Evolutionary conservation across 2,888 invertebrate genomes (phyloP), one percentile per base, ranked within the genome.

Genomic region (Nemapogon koenigi): DNA sequence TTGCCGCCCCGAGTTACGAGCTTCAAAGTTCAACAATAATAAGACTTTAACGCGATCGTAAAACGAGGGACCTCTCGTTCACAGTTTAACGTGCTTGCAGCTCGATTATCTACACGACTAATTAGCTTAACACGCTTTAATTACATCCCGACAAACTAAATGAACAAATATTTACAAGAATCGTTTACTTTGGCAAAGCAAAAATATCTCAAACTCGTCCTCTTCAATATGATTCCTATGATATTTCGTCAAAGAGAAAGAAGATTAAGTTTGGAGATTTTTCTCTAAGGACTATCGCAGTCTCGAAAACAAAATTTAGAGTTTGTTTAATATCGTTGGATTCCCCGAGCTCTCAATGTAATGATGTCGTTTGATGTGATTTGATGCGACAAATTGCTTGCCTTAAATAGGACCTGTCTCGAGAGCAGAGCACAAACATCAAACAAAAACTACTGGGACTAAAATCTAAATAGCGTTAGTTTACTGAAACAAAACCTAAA

Each of bases 301-400:
- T n/a, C 18, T 37, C 13, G 30, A 30, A 31, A 37, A 37, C 29
- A 22, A 14, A 37, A 31, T 18, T 31, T 29, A 14, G 16, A 16
- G 14, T 44, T 36, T 40, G 40, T 46, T 42, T 45, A 43, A 46
- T 46, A 48, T 42, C 41, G 43, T 41, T 40, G 41, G 38, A 41
- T 37, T 41, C 41, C 41, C 41, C 38, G 40, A 41, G 44, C 38
- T 37, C 41, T 29, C 42, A 41, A 19, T 35, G 49, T 59, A 62
- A 62, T 61, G 57, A 61, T 54, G 46, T 54, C 59, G 57, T 65
- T 63, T 66, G 62, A 64, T 57, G 62, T 64, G 53, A 55, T 50
- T 50, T 58, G 61, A 62, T 50, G 65, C 63, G 63, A 57, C 52
- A 65, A 66, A 66, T 64, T 66, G 56, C 51, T 50, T 43, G 52